Base-by-base conservation (phyloP, 2,888 invertebrate species). In the Pelosia muscerda region DNA sequence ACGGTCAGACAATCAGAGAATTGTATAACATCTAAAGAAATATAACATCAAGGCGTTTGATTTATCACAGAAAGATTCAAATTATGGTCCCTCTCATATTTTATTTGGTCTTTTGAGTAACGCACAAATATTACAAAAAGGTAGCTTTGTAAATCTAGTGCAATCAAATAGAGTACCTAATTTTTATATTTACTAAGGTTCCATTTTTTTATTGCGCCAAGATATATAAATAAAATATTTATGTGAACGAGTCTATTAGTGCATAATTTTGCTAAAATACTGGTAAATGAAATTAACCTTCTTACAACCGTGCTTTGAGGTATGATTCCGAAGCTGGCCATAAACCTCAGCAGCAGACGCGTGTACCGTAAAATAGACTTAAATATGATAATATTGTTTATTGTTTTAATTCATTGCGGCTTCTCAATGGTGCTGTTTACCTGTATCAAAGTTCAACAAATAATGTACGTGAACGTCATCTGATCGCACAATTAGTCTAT, bases 121-220 rank as follows among this genome's bases (percentile, higher is more conserved):
- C 15, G 25, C 23, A 57, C 19, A n/a, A 42, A 57, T 49, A 26
- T 64, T 28, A 28, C n/a, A 19, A 28, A 61, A 63, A 63, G 23
- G 19, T 34, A 38, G 5, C n/a, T 26, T 56, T 56, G 31, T 28
- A 62, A 53, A 53, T 62, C 15, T n/a, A 53, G 53, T 28, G 26
- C 22, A 42, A 49, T 57, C 56, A 42, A 54, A 15, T 54, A 54
- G 54, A 63, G 63, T 23, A 31, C 31, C 28, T 9, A 31, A 22
- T 62, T 53, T 53, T 31, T 62, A 15, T 23, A 6, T 1, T 0
- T 22, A 25, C 6, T 53, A 49, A n/a, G n/a, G n/a, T n/a, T 26
- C 9, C 38, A 4, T 66, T 62, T 75, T 73, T 71, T 73, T 70
- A 77, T 73, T 66, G 68, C 28, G 60, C 25, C 57, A 69, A 71